Conservation (phyloP, 1,140 invertebrate genomes). For the Zaprionus davidi region DNA sequence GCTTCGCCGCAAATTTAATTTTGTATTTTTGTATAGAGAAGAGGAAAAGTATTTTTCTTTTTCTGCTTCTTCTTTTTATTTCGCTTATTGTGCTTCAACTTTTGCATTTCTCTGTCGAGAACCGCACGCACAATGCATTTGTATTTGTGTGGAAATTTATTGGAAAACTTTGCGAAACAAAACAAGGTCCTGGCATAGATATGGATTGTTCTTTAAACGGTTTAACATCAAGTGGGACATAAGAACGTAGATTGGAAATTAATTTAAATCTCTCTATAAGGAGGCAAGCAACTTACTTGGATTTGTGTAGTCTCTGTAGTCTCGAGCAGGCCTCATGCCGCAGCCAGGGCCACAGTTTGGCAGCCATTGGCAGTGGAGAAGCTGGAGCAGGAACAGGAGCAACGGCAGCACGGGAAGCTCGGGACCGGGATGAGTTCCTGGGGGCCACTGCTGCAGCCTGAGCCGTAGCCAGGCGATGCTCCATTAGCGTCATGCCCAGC, state of each 20-base stretch:
- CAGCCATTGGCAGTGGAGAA: conserved; percentile 29
- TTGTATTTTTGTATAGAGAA: conserved; percentile 1
- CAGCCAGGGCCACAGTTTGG: conserved; percentile 49
- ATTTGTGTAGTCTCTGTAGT: conserved; percentile 62
- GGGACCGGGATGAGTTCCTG: neutral
- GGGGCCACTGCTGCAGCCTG: conserved; percentile 7
- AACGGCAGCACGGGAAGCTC: conserved; percentile 1
- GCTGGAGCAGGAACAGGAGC: conserved; percentile 1
- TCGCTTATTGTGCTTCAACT: conserved; percentile 1
- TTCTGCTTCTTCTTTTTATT: neutral
- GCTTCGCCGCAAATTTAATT: conserved; percentile 5
- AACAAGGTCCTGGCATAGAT: neutral
- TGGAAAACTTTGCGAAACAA: conserved; percentile 46
- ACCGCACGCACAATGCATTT: conserved; percentile 22
- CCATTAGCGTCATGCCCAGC: conserved; percentile 64
- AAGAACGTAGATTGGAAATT: neutral
- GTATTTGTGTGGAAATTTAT: conserved; percentile 50
- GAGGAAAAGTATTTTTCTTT: conserved; percentile 9
- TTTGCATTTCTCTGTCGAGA: conserved; percentile 10
- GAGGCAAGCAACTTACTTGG: conserved; percentile 62
- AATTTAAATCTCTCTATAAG: neutral
- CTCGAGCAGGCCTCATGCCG: conserved; percentile 58
- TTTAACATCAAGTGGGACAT: neutral
- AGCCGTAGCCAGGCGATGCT: conserved; percentile 46
- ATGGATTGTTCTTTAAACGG: neutral